Evolutionary conservation across 2,888 invertebrate genomes (phyloP).

Genomic region (Drosophila barbarae): DNA sequence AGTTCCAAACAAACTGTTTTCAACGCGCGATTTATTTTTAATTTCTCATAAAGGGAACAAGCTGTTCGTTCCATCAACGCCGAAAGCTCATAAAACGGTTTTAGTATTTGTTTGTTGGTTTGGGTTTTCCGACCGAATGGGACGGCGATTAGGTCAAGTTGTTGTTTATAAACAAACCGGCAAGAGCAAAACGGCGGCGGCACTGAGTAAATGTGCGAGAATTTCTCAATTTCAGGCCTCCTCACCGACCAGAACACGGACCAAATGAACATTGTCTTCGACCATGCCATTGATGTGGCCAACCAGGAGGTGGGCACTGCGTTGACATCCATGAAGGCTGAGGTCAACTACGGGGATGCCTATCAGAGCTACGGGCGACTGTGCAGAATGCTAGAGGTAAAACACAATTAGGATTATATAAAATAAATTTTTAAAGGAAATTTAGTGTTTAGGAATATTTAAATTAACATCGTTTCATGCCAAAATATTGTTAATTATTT

Average conservation of each 20-base stretch:
- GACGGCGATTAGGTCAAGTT: slow-evolving; percentile 55
- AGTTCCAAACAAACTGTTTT: slow-evolving; percentile 40
- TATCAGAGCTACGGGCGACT: slow-evolving; percentile 81
- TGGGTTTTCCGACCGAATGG: slow-evolving; percentile 35
- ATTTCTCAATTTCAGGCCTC: slow-evolving; percentile 58
- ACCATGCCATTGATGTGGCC: slow-evolving; percentile 75
- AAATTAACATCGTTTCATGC: not conserved
- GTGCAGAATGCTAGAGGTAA: slow-evolving; percentile 82
- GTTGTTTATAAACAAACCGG: slow-evolving; percentile 70
- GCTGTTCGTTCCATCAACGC: slow-evolving; percentile 72
- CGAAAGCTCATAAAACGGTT: slow-evolving; percentile 65
- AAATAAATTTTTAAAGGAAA: too few relatives aligned
- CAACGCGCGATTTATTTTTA: slow-evolving; percentile 69
- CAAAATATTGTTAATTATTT: not conserved
- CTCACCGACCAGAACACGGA: slow-evolving; percentile 62
- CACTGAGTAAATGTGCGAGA: slow-evolving; percentile 9
- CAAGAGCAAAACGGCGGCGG: slow-evolving; percentile 10
- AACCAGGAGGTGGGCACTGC: slow-evolving; percentile 64
- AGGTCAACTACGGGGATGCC: slow-evolving; percentile 82
- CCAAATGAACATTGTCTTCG: slow-evolving; percentile 74
- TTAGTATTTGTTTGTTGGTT: slow-evolving; percentile 68
- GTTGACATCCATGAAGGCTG: slow-evolving; percentile 64
- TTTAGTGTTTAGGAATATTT: not conserved
- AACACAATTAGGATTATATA: not conserved
- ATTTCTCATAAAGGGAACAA: slow-evolving; percentile 65